Evolutionary conservation across 2,888 invertebrate species (phyloP).

Genomic region (Cephalotes varians): DNA sequence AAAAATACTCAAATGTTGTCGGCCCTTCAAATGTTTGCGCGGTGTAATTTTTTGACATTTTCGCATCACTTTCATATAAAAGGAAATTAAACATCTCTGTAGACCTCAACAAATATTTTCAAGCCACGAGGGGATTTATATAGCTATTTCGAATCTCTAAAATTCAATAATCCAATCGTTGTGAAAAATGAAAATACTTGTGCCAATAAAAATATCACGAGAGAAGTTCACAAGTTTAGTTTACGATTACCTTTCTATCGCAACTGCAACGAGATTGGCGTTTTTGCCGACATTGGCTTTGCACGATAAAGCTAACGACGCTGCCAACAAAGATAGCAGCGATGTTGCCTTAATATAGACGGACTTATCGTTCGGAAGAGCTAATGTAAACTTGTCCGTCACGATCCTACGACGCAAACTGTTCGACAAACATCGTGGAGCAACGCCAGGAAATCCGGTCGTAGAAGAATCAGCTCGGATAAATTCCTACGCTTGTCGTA

Average conservation of each 20-base stretch:
- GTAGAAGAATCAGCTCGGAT: not conserved
- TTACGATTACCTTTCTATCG: conserved; percentile 25
- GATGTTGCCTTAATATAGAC: conserved; percentile 42
- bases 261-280: not conserved
- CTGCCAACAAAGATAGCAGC: conserved; percentile 5
- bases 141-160: not conserved
- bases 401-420: conserved; percentile 41
- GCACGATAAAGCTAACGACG: conserved; percentile 43
- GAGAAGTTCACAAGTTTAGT: conserved; percentile 10
- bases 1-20: conserved; percentile 48
- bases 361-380: conserved; percentile 45
- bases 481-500: not conserved
- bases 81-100: conserved; percentile 20
- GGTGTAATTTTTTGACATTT: conserved; percentile 49
- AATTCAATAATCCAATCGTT: not conserved
- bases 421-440: conserved; percentile 23
- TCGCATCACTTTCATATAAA: conserved; percentile 28
- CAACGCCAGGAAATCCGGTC: not conserved
- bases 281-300: conserved; percentile 23
- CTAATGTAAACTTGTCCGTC: conserved; percentile 44
- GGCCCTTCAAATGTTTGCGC: conserved; percentile 40
- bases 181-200: not conserved
- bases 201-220: not conserved
- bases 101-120: conserved; percentile 27
- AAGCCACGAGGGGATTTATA: not conserved